These are phyloP conservation scores for Anguilla anguilla DNA, from an alignment of 2,797 vertebrate species.

Conservation along the genomic window DNA sequence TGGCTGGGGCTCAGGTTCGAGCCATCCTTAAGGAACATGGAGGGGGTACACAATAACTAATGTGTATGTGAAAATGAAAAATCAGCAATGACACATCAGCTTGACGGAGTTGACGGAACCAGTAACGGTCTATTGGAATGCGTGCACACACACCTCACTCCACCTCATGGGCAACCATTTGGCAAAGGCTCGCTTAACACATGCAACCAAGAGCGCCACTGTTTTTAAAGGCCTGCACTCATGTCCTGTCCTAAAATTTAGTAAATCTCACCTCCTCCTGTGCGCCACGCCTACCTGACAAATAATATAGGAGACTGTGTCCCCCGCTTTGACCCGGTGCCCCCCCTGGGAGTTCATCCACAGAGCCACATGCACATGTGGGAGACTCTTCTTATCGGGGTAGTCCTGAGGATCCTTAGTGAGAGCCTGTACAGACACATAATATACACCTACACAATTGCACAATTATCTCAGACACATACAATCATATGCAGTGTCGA, in stretches of 20 bases:
- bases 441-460: background rate
- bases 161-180: no score
- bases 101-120: no score
- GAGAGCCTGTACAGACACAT: constrained; percentile 74
- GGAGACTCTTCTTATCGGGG: constrained; percentile 92
- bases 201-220: no score
- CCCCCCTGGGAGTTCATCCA: constrained; percentile 98
- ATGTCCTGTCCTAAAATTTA: no score
- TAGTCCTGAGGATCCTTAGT: constrained; percentile 99
- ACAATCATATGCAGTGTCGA: background rate
- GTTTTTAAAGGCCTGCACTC: no score
- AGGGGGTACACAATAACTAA: background rate
- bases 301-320: constrained; percentile 93
- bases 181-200: no score
- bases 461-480: background rate
- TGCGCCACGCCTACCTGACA: constrained; percentile 83
- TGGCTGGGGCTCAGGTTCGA: constrained; percentile 87
- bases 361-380: constrained; percentile 94
- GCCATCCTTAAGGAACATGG: constrained; percentile 77
- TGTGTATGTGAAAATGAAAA: no score
- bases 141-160: no score
- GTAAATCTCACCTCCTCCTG: background rate
- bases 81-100: no score
- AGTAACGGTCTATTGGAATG: no score
- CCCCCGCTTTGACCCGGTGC: constrained; percentile 89